Evolutionary conservation across 2,797 vertebrate genomes (phyloP).

Genomic region (Phataginus tetradactyla): DNA sequence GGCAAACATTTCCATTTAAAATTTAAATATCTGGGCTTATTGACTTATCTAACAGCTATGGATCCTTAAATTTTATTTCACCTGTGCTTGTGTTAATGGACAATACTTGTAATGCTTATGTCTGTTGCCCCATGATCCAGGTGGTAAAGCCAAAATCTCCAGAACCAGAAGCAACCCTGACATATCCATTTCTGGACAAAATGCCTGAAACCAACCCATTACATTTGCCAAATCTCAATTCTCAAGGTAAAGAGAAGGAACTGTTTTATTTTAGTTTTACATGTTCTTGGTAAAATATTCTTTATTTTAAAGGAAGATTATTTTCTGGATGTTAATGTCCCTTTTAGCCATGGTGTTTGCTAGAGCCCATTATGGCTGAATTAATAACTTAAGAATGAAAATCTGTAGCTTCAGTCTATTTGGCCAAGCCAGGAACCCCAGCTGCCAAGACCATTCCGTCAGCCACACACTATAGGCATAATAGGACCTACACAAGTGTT

Average conservation of each 20-base stretch:
- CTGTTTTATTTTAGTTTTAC: not conserved
- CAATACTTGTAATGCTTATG: not conserved
- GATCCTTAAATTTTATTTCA: not conserved
- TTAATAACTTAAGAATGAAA: not conserved
- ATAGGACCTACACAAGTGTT: not conserved
- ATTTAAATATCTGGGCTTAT: not conserved
- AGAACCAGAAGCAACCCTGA: slow-evolving; percentile 84
- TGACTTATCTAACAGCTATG: not conserved
- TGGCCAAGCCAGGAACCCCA: not conserved
- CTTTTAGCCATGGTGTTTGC: not conserved
- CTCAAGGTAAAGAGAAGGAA: slow-evolving; percentile 82
- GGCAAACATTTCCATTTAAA: not conserved
- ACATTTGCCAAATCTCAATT: slow-evolving; percentile 83
- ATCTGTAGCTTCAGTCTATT: not conserved
- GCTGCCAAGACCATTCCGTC: not conserved
- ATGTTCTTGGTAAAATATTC: not conserved
- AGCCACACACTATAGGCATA: not conserved
- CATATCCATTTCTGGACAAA: slow-evolving; percentile 84
- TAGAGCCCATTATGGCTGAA: not conserved
- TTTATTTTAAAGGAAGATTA: not conserved
- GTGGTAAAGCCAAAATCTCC: slow-evolving; percentile 81
- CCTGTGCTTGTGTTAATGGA: not conserved
- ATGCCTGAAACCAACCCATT: slow-evolving; percentile 83
- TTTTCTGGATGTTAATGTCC: not conserved
- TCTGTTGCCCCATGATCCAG: slow-evolving; percentile 76